Conservation (phyloP, 2,888 invertebrate species). For the Cacoxenus indagator region DNA sequence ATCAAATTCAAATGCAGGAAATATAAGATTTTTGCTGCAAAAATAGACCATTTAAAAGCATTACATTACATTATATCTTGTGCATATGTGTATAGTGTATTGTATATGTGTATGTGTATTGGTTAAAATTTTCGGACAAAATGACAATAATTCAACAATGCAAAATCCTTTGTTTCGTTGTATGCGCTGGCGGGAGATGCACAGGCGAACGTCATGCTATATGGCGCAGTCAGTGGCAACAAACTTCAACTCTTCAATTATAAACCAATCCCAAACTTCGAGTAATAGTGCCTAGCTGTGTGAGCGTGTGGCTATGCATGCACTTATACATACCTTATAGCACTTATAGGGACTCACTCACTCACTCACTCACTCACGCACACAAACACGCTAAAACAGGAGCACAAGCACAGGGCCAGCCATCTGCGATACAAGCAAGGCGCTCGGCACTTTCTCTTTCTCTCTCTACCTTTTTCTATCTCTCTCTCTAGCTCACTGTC, state of each 20-base stretch:
- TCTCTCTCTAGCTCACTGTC: too few relatives aligned
- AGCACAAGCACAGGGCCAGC: too few relatives aligned
- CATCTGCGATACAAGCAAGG: too few relatives aligned
- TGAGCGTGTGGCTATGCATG: constrained; percentile 28
- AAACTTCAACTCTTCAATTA: constrained; percentile 63
- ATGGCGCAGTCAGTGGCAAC: constrained; percentile 26
- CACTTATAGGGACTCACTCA: not conserved
- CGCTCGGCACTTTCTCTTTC: not conserved
- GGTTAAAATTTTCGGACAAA: not conserved
- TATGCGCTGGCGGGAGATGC: too few relatives aligned
- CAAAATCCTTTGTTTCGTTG: too few relatives aligned
- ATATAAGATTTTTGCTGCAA: too few relatives aligned
- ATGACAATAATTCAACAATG: constrained; percentile 8
- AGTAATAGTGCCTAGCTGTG: constrained; percentile 58
- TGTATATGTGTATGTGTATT: not conserved
- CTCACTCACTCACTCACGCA: not conserved
- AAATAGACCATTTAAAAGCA: too few relatives aligned
- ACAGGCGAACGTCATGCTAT: too few relatives aligned
- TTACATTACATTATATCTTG: too few relatives aligned
- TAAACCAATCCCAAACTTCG: constrained; percentile 68
- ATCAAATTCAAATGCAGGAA: too few relatives aligned
- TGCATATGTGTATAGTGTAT: too few relatives aligned
- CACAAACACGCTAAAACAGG: not conserved
- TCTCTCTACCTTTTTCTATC: not conserved
- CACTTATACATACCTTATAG: not conserved